phyloP scores from a whole-genome alignment of 2,888 invertebrate genomes.

The Euzophera pinguis region DNA sequence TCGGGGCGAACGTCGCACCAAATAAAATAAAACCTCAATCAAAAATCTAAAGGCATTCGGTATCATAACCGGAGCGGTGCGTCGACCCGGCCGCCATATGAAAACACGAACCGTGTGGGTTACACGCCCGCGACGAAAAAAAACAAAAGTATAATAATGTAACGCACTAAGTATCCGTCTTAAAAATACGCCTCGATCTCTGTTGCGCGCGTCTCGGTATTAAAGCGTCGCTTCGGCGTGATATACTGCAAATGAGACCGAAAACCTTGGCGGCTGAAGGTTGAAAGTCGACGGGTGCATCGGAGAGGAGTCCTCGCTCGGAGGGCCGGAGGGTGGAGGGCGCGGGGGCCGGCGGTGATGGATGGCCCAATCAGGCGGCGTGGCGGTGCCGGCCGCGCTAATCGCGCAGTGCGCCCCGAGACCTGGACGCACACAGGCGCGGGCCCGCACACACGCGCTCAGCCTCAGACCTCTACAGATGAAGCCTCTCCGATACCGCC shows the following conservation, averaged over 20 bases:
- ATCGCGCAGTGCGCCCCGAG: constrained; percentile 71
- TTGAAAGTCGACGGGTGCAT: constrained; percentile 35
- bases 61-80: constrained; percentile 73
- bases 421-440: constrained; percentile 60
- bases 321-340: constrained; percentile 44
- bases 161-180: constrained; percentile 78
- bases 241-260: constrained; percentile 29
- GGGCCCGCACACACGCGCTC: constrained; percentile 27
- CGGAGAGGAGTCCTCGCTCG: constrained; percentile 25
- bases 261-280: constrained; percentile 27
- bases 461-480: constrained; percentile 33
- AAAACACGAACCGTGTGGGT: constrained; percentile 63
- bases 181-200: constrained; percentile 73
- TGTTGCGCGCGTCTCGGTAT: constrained; percentile 67
- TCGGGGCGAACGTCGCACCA: constrained; percentile 66
- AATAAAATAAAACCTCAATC: constrained; percentile 77
- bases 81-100: constrained; percentile 69
- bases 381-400: constrained; percentile 72
- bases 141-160: constrained; percentile 75
- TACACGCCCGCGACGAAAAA: constrained; percentile 63
- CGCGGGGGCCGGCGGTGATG: constrained; percentile 65
- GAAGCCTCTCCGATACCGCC: constrained; percentile 31
- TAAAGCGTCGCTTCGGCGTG: constrained; percentile 46
- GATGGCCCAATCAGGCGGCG: constrained; percentile 77
- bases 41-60: constrained; percentile 73